Percentiles rank a stretch among this genome's conserved stretches.
Conservation (phyloP, 2,888 invertebrate species). For the Meloe dianella region DNA sequence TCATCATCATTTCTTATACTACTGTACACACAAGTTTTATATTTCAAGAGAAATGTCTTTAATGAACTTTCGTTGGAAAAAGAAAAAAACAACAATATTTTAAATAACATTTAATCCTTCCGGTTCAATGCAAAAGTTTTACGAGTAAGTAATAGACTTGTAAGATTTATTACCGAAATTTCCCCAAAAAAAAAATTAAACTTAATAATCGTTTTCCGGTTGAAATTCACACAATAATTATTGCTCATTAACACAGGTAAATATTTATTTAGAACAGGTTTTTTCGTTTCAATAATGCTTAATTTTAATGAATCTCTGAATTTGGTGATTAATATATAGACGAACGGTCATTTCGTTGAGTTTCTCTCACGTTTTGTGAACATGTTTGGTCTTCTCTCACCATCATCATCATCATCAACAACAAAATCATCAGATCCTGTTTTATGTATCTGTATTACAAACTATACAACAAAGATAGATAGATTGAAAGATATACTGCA, state of each 20-base stretch:
- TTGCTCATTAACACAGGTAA: background rate
- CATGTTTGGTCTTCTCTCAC: background rate
- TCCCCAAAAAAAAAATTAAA: background rate
- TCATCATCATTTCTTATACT: constrained; percentile 21
- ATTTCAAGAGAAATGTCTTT: background rate
- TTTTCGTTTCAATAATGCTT: background rate
- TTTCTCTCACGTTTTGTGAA: constrained; percentile 8
- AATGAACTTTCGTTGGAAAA: background rate
- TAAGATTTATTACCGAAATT: background rate
- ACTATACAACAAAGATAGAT: constrained; percentile 6
- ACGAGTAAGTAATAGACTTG: too few species aligned
- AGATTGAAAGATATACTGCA: background rate
- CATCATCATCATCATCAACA: background rate
- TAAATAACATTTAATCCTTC: background rate
- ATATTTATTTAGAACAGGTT: constrained; percentile 6
- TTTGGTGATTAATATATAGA: background rate
- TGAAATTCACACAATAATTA: background rate
- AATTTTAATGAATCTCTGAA: background rate
- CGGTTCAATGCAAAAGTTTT: background rate
- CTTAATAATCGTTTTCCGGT: background rate
- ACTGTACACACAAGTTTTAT: constrained; percentile 1
- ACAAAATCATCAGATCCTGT: constrained; percentile 4
- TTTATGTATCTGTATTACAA: constrained; percentile 8
- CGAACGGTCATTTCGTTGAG: background rate
- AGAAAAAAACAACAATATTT: background rate